Evolutionary conservation across 2,888 invertebrate genomes (phyloP), one percentile per base, ranked within the genome.

Genomic region (Nemapogon koenigi): DNA sequence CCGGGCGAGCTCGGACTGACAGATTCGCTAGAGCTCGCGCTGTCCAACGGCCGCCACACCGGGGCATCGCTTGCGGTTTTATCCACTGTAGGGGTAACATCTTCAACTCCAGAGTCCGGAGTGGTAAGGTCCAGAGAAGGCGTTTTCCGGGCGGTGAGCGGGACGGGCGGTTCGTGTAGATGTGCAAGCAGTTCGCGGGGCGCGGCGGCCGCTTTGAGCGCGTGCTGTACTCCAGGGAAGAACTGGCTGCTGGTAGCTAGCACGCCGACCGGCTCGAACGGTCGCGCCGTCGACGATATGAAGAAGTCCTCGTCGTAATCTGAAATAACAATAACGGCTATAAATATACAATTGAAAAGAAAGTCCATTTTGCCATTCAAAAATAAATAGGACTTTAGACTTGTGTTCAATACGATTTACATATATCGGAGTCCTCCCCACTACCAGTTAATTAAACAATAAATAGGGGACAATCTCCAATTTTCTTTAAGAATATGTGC

Each of bases 231-330:
- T 37, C 88, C 88, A 25, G 88, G 88, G 73, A 88, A 88, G 72
- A 88, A 88, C 65, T 88, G 87, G 55, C 86, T 87, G 42, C 81
- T 81, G 19, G 71, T 67, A 17, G 73, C 69, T 65, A 80, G 63
- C 29, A 81, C 59, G 51, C 78, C 78, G 45, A 81, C 72, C 46
- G 81, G 81, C 59, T 88, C 86, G 64, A 89, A 89, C n/a, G 88
- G 88, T 39, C 85, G 82, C 43, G 85, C 83, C 19, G 88, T 87
- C 42, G 88, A 86, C 48, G 87, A 87, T 49, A 89, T 86, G 67
- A 83, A 89, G 64, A 89, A 89, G 51, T 89, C 89, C 46, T 87
- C 87, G 51, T 85, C 70, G 57, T 80, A 73, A 50, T 76, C 83
- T 83, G 58, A 15, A 44, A 46, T 36, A 29, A 44, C 38, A 27